phyloP scores from a whole-genome alignment of 2,113 vertebrate species.

The Trogon melanurus region DNA sequence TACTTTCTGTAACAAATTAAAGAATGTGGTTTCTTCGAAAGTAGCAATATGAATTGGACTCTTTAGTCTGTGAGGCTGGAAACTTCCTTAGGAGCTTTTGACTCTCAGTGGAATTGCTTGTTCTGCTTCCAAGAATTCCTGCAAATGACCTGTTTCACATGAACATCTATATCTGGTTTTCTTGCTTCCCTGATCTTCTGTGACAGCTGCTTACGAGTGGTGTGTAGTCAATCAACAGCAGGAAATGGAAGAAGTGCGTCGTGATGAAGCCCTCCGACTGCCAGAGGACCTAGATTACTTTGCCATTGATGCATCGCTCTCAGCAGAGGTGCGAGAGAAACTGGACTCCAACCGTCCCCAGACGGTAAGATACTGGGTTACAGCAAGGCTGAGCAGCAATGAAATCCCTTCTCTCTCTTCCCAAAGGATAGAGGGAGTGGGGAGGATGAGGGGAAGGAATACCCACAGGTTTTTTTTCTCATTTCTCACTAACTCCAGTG shows the following conservation, averaged over 20 bases:
- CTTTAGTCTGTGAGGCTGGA: background rate
- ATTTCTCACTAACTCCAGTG: background rate
- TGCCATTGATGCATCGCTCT: slow-evolving; percentile 84
- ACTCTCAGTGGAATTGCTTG: background rate
- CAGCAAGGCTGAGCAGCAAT: background rate
- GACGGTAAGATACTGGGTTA: slow-evolving; percentile 79
- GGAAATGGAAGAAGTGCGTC: slow-evolving; percentile 88
- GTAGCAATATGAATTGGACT: background rate
- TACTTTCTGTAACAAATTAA: background rate
- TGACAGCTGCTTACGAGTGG: slow-evolving; percentile 83
- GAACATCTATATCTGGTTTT: background rate
- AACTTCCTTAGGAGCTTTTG: background rate
- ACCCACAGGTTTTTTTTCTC: background rate
- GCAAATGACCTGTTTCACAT: background rate
- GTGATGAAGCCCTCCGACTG: slow-evolving; percentile 85
- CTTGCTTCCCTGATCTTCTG: background rate
- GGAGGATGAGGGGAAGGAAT: background rate
- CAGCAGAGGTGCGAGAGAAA: slow-evolving; percentile 88
- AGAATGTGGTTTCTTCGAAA: background rate
- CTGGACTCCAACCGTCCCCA: slow-evolving; percentile 83
- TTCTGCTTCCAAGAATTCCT: background rate
- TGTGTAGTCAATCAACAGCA: slow-evolving; percentile 78
- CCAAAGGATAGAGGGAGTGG: background rate
- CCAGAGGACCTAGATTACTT: slow-evolving; percentile 89
- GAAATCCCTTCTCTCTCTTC: background rate